phyloP scores from a whole-genome alignment of 2,888 invertebrate species.

The Rotaria socialis region DNA sequence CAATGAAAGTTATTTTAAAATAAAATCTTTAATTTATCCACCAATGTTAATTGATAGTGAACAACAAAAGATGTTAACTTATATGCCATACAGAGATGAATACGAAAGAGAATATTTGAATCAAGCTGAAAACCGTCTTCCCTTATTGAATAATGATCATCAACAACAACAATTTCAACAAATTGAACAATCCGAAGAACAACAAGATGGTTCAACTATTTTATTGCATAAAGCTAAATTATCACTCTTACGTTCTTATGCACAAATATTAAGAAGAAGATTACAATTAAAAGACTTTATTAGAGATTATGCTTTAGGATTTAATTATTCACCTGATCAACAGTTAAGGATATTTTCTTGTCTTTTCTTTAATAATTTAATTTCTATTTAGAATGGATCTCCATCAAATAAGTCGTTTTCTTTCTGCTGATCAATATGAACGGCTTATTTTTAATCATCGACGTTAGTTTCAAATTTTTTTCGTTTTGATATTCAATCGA shows the following conservation, averaged over 20 bases:
- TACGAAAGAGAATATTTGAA: slow-evolving; percentile 33
- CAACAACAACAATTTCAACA: not conserved
- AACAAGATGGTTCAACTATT: slow-evolving; percentile 1
- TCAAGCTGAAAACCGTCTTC: slow-evolving; percentile 13
- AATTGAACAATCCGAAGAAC: not conserved
- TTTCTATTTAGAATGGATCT: not conserved
- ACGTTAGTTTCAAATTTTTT: not conserved
- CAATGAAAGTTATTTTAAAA: not conserved
- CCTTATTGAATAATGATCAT: not conserved
- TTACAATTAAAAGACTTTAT: slow-evolving; percentile 26
- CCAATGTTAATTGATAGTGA: not conserved
- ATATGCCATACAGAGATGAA: slow-evolving; percentile 21
- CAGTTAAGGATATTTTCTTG: no score
- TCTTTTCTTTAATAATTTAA: no score
- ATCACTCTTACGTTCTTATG: not conserved
- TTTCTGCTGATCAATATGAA: slow-evolving; percentile 28
- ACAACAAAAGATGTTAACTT: not conserved
- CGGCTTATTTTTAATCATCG: not conserved
- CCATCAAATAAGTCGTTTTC: slow-evolving; percentile 17
- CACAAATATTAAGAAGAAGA: not conserved
- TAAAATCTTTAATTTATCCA: not conserved
- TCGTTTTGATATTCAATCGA: no score
- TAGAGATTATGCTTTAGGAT: not conserved
- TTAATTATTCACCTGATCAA: slow-evolving; percentile 28
- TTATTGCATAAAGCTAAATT: slow-evolving; percentile 14